These are phyloP conservation scores for Apeira syringaria DNA, from an alignment of 2,888 invertebrate genomes.

Conservation along the genomic window DNA sequence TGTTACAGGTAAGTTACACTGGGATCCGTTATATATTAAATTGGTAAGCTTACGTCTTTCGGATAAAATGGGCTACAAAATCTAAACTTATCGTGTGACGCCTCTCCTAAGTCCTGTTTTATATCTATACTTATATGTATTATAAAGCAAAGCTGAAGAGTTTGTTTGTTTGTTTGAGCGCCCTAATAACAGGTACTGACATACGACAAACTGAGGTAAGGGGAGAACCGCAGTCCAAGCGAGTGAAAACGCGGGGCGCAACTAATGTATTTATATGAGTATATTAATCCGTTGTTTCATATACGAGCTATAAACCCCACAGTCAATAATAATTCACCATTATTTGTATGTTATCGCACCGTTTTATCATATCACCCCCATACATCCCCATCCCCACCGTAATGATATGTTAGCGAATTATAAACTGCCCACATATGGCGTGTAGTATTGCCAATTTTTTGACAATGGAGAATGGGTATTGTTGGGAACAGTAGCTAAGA, in stretches of 20 bases:
- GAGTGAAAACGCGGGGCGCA: too few species aligned
- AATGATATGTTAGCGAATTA: conserved; percentile 43
- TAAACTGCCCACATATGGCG: conserved; percentile 34
- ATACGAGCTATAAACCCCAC: conserved; percentile 18
- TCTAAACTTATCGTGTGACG: not conserved
- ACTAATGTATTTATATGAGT: conserved; percentile 14
- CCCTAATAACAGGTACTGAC: too few species aligned
- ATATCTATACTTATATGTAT: too few species aligned
- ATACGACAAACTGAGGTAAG: too few species aligned
- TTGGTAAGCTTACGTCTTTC: not conserved
- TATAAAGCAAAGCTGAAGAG: too few species aligned
- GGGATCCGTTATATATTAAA: not conserved
- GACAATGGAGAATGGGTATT: conserved; percentile 18
- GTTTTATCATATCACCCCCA: conserved; percentile 28
- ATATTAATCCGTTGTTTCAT: conserved; percentile 22
- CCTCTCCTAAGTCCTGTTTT: conserved; percentile 9
- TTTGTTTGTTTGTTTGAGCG: too few species aligned
- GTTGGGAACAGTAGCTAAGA: conserved; percentile 5
- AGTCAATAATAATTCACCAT: conserved; percentile 29
- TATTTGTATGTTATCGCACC: conserved; percentile 27
- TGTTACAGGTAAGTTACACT: not conserved
- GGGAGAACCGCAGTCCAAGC: too few species aligned
- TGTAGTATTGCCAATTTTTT: conserved; percentile 44
- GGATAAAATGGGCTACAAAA: too few species aligned
- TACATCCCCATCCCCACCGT: conserved; percentile 40